Evolutionary conservation across 2,797 vertebrate genomes (phyloP).

Genomic region (Phrynocephalus vlangalii): DNA sequence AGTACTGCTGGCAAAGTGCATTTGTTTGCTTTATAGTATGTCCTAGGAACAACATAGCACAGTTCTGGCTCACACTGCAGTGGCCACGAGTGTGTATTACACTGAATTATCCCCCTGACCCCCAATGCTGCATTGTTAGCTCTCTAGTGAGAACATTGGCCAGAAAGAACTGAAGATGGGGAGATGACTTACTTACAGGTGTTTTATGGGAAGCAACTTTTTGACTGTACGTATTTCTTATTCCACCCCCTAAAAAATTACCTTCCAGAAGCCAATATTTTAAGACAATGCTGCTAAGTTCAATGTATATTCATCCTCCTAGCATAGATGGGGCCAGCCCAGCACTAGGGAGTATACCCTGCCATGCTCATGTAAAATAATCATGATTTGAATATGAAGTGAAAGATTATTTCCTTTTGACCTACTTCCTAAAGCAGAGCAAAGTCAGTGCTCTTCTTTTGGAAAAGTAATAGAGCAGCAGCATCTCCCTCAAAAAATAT

Average conservation of each 20-base stretch:
- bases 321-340: no score
- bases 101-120: not conserved
- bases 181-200: slow-evolving; percentile 2
- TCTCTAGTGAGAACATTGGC: not conserved
- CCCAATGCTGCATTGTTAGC: not conserved
- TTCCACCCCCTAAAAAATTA: not conserved
- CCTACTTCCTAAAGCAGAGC: slow-evolving; percentile 71
- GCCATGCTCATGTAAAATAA: slow-evolving; percentile 70
- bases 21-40: not conserved
- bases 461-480: slow-evolving; percentile 59
- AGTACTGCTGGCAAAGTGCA: not conserved
- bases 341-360: slow-evolving; percentile 25
- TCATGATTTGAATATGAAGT: slow-evolving; percentile 69
- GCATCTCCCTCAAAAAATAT: not conserved
- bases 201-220: not conserved
- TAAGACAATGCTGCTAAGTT: slow-evolving; percentile 10
- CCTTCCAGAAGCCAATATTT: slow-evolving; percentile 56
- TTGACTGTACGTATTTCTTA: not conserved
- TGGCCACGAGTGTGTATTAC: fast-evolving
- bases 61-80: not conserved
- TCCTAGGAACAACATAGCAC: fast-evolving
- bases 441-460: slow-evolving; percentile 59
- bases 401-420: slow-evolving; percentile 71
- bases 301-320: no score
- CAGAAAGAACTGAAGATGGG: slow-evolving; percentile 16